Base-by-base conservation (phyloP, 2,113 vertebrate species). In the Lepus americanus region DNA sequence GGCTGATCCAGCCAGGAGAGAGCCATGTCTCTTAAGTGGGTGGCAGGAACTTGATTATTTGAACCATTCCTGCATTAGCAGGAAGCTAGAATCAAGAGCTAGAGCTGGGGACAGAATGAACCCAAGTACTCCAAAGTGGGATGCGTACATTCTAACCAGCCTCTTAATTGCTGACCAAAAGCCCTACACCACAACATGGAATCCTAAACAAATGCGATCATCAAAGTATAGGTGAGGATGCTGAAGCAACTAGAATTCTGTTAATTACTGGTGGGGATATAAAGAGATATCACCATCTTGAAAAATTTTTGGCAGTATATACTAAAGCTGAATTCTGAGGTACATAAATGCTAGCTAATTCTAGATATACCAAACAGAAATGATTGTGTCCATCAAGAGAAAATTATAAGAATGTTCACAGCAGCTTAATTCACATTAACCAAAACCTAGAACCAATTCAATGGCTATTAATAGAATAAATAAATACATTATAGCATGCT, bases 151-250 rank as follows among this genome's bases (percentile, higher is more conserved):
- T 59, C 55, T 14, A 59, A 59, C 14, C 13, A 59, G 13, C 14
- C 55, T 17, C 19, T 59, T 59, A 59, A 59, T 19, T 59, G 55
- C 17, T 59, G 14, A 59, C 44, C 44, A 59, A 17, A 59, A 59
- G 19, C 19, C 19, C 55, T 59, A 19, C 55, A 59, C 55, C 55
- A 59, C 19, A 59, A 59, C 44, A 81, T 81, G 44, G 27, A 93
- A 93, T 87, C 67, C 78, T 93, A 95, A 93, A 70, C 85, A 59
- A 93, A 17, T 14, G 19, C 5, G 55, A 59, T 59, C 36, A 94
- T 77, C 12, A 12, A 80, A 80, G 53, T 92, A 39, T 25, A 33
- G 66, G 16, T 76, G 23, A 69, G 51, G 69, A 80, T 4, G 66
- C 44, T 9, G 23, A 39, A 76, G 39, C 19, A 92, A 55, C n/a